Percentiles rank a stretch among this genome's conserved stretches.
phyloP scores from a whole-genome alignment of 2,888 invertebrate species.

The Eristalis intricaria region DNA sequence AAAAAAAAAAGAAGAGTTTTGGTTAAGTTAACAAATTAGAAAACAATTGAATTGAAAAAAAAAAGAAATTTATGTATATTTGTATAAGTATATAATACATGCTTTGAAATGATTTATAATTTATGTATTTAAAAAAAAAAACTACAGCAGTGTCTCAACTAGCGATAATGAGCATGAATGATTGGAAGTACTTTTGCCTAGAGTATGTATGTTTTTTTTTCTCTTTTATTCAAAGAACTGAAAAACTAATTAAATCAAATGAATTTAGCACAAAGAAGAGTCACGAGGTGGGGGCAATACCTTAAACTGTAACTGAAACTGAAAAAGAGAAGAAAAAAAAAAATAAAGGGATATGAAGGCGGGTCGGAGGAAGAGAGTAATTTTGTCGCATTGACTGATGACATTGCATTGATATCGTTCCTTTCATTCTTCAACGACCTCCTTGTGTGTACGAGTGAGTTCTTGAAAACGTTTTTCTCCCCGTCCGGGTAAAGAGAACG shows the following conservation, averaged over 20 bases:
- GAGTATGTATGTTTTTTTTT: constrained; percentile 6
- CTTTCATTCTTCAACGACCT: constrained; percentile 48
- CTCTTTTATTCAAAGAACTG: constrained; percentile 4
- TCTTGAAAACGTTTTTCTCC: constrained; percentile 11
- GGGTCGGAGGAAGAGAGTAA: not conserved
- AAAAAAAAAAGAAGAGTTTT: constrained; percentile 41
- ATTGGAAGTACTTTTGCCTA: constrained; percentile 56
- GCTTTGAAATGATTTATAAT: constrained; percentile 58
- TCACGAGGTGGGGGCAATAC: constrained; percentile 21
- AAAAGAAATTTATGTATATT: not conserved
- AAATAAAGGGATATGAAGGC: too few species aligned
- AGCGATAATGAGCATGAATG: constrained; percentile 75
- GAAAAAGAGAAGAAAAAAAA: not conserved
- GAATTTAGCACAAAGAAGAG: constrained; percentile 5
- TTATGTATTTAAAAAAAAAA: constrained; percentile 50
- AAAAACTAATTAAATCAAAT: constrained; percentile 7
- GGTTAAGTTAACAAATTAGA: constrained; percentile 37
- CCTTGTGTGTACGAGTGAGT: constrained; percentile 7
- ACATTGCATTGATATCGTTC: constrained; percentile 64
- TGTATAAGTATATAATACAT: constrained; percentile 27
- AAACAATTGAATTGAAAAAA: constrained; percentile 31
- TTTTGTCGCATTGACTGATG: constrained; percentile 64
- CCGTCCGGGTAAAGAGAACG: not conserved
- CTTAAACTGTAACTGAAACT: constrained; percentile 36
- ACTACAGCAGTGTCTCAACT: constrained; percentile 79